Base-by-base conservation (phyloP, 2,888 invertebrate species). In the Drosophila borealis region DNA sequence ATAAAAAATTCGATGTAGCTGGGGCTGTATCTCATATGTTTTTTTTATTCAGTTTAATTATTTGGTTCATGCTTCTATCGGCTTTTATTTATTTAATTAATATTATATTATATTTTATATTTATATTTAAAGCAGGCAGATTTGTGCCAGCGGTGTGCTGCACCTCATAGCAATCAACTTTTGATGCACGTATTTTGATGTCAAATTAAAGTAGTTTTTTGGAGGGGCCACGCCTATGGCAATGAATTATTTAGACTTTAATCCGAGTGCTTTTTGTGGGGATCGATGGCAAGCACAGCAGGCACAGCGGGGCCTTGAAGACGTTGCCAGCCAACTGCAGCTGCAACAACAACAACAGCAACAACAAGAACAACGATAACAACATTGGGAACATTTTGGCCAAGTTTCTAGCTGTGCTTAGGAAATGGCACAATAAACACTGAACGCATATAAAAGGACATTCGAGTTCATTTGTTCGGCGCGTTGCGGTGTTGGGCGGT, bases 381-480 rank as follows among this genome's bases (percentile, higher is more conserved):
- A 29, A 29, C 29, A 29, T 36, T 3, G 11, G 11, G 11, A 67
- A 67, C 60, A 71, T 80, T 72, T 86, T 64, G 87, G 51, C 74
- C 70, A 86, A 86, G 86, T 86, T 82, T 70, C 61, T 82, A 68
- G 74, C 55, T 68, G 68, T 65, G 82, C 60, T 82, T 74, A 73
- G 80, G 69, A 82, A 83, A 83, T 82, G 72, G 80, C 70, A 88
- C 87, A 88, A 88, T 88, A 83, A 86, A 88, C 83, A 83, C 80
- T 70, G 89, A 88, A 83, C 87, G 87, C 87, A 88, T 86, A 86
- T 86, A 83, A 83, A 75, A 88, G 87, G 89, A 86, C 89, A 83
- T 82, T 83, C 68, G 83, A 83, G 89, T 83, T 88, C 88, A 83
- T 83, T 83, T 83, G 86, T 86, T 76, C 73, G 80, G 56, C 74